phyloP scores from a whole-genome alignment of 2,888 invertebrate genomes.

The Chrysolina americana region DNA sequence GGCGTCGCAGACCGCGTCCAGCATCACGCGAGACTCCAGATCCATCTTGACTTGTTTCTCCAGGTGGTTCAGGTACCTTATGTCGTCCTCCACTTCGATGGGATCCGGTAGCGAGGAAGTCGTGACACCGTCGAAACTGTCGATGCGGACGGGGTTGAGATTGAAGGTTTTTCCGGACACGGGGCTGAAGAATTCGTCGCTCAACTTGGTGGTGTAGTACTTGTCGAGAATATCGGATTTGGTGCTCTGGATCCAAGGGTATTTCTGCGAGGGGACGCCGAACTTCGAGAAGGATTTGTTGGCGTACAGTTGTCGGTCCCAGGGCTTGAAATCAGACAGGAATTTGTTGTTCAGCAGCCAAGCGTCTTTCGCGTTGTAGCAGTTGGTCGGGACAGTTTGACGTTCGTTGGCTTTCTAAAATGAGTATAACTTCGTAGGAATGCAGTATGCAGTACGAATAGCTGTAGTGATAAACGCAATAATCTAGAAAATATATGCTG shows the following conservation, averaged over 20 bases:
- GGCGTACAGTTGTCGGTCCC: conserved; percentile 27
- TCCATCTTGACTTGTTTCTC: conserved; percentile 41
- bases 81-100: conserved; percentile 47
- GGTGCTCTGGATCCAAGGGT: conserved; percentile 44
- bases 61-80: conserved; percentile 46
- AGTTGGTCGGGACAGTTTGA: too few relatives aligned
- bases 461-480: too few relatives aligned
- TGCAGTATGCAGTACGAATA: too few relatives aligned
- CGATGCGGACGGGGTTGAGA: conserved; percentile 34
- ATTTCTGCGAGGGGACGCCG: conserved; percentile 48
- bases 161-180: conserved; percentile 48
- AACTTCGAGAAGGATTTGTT: conserved; percentile 50
- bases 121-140: conserved; percentile 24
- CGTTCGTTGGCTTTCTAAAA: too few relatives aligned
- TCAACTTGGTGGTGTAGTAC: conserved; percentile 36
- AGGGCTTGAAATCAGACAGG: conserved; percentile 21
- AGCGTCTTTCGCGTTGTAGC: neutral
- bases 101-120: conserved; percentile 44
- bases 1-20: conserved; percentile 54
- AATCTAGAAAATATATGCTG: too few relatives aligned
- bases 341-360: conserved; percentile 4
- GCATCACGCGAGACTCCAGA: conserved; percentile 40
- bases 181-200: conserved; percentile 46
- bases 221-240: conserved; percentile 45
- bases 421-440: too few relatives aligned